A percentile compares a stretch with the other conserved stretches of the same genome.
Evolutionary conservation across 2,797 vertebrate genomes (phyloP).

Genomic region (Orientallactaga sibirica): DNA sequence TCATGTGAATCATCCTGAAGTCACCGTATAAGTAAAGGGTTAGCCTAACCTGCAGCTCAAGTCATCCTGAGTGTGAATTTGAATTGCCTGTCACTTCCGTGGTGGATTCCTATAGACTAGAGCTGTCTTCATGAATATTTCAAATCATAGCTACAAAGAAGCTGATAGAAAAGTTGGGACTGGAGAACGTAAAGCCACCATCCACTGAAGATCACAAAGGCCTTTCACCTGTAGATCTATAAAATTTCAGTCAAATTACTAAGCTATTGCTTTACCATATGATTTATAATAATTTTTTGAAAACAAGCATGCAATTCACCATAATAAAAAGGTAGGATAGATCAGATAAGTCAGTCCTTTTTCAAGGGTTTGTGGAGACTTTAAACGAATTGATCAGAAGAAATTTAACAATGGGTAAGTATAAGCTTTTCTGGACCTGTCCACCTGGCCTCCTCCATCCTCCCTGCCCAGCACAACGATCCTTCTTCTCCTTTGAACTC

Average conservation of each 20-base stretch:
- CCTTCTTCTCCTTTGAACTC: not conserved
- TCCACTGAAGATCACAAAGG: not conserved
- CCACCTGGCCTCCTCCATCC: not conserved
- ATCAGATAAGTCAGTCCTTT: not conserved
- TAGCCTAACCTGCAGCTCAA: not conserved
- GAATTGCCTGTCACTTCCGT: not conserved
- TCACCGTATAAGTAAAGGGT: not conserved
- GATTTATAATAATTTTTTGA: not conserved
- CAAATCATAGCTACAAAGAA: not conserved
- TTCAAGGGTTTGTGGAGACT: not conserved
- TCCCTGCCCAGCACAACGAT: not conserved
- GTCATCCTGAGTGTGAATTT: not conserved
- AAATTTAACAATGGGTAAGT: not conserved
- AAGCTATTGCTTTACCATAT: not conserved
- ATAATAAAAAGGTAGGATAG: not conserved
- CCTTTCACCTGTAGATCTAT: not conserved
- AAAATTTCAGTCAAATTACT: conserved; percentile 25
- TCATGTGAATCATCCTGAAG: not conserved
- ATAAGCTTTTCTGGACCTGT: not conserved
- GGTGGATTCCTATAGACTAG: not conserved
- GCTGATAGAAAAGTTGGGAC: not conserved
- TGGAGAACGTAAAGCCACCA: not conserved
- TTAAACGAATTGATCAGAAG: not conserved
- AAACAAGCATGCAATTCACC: not conserved
- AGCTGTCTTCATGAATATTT: not conserved